Conservation (phyloP, 2,797 vertebrate species). For the Chanos chanos region DNA sequence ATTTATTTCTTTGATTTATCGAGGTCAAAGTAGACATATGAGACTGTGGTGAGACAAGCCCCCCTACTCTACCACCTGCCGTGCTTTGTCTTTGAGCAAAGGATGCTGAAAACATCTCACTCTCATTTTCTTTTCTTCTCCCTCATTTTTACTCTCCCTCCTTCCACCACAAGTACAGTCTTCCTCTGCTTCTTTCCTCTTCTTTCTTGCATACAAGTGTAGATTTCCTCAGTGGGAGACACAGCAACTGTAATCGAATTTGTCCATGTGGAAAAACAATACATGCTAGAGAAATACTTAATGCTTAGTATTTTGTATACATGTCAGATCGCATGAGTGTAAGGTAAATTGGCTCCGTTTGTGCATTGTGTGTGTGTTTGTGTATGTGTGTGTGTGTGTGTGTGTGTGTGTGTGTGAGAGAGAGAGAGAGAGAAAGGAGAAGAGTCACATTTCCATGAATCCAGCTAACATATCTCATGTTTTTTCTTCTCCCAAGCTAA, state of each 20-base stretch:
- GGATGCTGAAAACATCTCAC: slow-evolving; percentile 3
- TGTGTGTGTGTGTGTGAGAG: background rate
- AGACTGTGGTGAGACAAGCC: slow-evolving; percentile 10
- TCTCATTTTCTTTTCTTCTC: slow-evolving; percentile 12
- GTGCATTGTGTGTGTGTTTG: slow-evolving; percentile 53
- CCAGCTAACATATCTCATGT: background rate
- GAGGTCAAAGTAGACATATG: slow-evolving; percentile 43
- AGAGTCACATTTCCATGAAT: slow-evolving; percentile 26
- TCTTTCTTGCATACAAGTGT: slow-evolving; percentile 15
- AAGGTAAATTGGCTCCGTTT: slow-evolving; percentile 66
- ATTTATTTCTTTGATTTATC: slow-evolving; percentile 30
- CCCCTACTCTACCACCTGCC: slow-evolving; percentile 19
- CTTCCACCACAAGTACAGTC: background rate
- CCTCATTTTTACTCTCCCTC: background rate
- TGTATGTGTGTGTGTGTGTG: slow-evolving; percentile 4
- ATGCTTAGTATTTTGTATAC: slow-evolving; percentile 72
- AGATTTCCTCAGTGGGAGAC: slow-evolving; percentile 45
- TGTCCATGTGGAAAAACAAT: slow-evolving; percentile 73
- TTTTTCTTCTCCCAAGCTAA: background rate
- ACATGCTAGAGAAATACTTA: slow-evolving; percentile 64
- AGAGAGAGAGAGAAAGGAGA: slow-evolving; percentile 22
- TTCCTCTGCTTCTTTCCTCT: slow-evolving; percentile 10
- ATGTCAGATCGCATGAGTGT: slow-evolving; percentile 71
- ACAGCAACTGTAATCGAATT: slow-evolving; percentile 59
- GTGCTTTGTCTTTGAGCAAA: slow-evolving; percentile 16